Base-by-base conservation (phyloP, 2,797 vertebrate genomes). In the Tapera naevia region DNA sequence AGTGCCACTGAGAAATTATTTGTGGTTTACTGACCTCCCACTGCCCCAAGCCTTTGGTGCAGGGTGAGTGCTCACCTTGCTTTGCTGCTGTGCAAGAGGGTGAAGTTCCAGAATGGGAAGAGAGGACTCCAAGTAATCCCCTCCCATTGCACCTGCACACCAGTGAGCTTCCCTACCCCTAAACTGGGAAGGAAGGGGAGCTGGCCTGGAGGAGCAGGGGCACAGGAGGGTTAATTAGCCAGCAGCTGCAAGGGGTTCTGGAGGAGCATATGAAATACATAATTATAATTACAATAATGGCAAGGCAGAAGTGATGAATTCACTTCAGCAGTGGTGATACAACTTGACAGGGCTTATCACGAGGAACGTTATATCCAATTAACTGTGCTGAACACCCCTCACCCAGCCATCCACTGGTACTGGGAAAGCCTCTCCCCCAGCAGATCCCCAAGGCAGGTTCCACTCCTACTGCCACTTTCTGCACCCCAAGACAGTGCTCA, bases 321-420 rank as follows among this genome's bases (percentile, higher is more conserved):
- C 92, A 67, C 51, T 25, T 37, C 76, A 8, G 70, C 43, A 11
- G 66, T 1, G 56, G 66, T 76, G 92, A 87, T 71, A 22, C 6
- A 80, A 61, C 91, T 33, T 82, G 87, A 82, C 84, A 93, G 93
- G 67, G 67, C 74, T 91, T 27, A 82, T 82, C 89, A 76, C 58
- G 27, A 62, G 86, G 84, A 94, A 12, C 2, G 2, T 71, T 79
- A 43, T 11, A 79, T 17, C 89, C 92, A 86, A 87, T 85, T 71
- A 94, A 86, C 32, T 1, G 28, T 2, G 23, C 62, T 27, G 90
- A 82, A 54, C 78, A 37, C n/a, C 71, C 54, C 3, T 1, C 60
- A 7, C 15, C 30, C 64, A 39, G 75, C n/a, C 45, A 2, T 16
- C 0, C 0, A 3, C 33, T 50, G 17, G 23, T 37, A 32, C 57